Evolutionary conservation across 2,888 invertebrate species (phyloP).

Genomic region (Autographa pulchrina): DNA sequence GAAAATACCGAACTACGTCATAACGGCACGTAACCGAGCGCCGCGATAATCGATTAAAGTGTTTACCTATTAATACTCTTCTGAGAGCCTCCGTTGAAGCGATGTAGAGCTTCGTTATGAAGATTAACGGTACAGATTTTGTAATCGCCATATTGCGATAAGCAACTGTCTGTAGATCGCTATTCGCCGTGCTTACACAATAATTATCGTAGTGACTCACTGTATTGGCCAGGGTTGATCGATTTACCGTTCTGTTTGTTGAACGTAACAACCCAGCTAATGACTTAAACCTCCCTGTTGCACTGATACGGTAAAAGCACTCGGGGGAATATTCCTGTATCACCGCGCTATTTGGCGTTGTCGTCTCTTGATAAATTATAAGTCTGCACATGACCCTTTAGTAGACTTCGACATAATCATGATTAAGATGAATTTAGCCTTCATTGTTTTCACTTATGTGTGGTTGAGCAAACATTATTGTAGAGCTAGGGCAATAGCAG

Average conservation of each 20-base stretch:
- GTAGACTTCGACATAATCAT: neutral
- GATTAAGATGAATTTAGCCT: no score
- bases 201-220: constrained; percentile 23
- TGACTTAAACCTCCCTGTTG: constrained; percentile 17
- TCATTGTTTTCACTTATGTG: neutral
- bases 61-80: constrained; percentile 2
- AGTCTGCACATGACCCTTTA: neutral
- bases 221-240: constrained; percentile 6
- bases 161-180: constrained; percentile 16
- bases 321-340: neutral
- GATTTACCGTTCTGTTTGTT: constrained; percentile 27
- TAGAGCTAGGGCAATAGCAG: neutral
- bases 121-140: constrained; percentile 14
- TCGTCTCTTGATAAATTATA: neutral
- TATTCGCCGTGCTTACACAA: neutral
- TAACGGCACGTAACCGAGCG: neutral
- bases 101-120: constrained; percentile 13
- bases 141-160: constrained; percentile 25
- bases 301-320: constrained; percentile 21
- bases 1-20: neutral
- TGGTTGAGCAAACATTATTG: neutral
- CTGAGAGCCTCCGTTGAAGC: neutral
- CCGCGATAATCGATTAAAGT: neutral
- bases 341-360: neutral
- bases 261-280: neutral